Evolutionary conservation across 2,113 vertebrate genomes (phyloP), one percentile per base, ranked within the genome.

Genomic region (Vulpes vulpes): DNA sequence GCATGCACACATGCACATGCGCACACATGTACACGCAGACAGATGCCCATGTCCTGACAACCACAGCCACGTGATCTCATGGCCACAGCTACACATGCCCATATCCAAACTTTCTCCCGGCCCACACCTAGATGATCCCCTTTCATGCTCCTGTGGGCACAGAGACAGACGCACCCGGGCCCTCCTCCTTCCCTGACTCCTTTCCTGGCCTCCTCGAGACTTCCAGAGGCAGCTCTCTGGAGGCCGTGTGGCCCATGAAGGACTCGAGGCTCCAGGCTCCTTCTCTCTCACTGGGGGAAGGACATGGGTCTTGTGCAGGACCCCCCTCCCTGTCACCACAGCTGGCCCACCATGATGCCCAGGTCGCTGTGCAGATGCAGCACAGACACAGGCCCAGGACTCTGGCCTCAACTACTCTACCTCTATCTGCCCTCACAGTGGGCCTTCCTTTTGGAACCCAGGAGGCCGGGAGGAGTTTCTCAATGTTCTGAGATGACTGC

Each of bases 81-180:
- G 32, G 25, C 49, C 74, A 78, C 62, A 25, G 1, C 49, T 1
- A 11, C 2, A 43, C 17, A 49, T 4, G 25, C n/a, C 30, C 12
- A 2, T 0, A 3, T 16, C 23, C 43, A n/a, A 16, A 57, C 30
- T 16, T 3, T 17, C 15, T 49, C 5, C 20, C 0, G 1, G 17
- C 59, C 53, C 38, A 5, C 1, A 32, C 49, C 60, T 10, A 3
- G 49, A 2, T 17, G 49, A 30, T 43, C 38, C 67, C 11, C 67
- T 35, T 19, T 51, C 19, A 14, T 0, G 43, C 51, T 12, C 23
- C 15, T 0, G 3, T 23, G 35, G 79, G 22, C 64, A 30, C 11
- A 3, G 1, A 1, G 2, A 55, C 32, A 27, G 53, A 57, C 35
- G 53, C 11, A 2, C 35, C 2, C 2, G 0, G 19, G 0, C 23